phyloP scores from a whole-genome alignment of 2,113 vertebrate genomes.

The Struthidea cinerea region DNA sequence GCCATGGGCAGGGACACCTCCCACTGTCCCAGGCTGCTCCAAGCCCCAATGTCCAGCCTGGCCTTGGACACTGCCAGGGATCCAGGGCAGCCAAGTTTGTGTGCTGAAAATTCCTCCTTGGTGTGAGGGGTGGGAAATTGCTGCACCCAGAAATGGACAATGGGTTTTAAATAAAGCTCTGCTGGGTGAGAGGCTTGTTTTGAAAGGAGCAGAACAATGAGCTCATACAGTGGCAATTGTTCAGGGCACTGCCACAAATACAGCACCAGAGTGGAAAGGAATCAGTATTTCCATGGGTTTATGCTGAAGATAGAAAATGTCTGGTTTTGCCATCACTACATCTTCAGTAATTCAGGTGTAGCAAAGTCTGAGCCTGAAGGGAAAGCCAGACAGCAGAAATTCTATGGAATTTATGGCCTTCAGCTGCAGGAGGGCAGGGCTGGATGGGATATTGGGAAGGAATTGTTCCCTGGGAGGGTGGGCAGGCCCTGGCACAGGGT shows the following conservation, averaged over 20 bases:
- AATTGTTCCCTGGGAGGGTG: not conserved
- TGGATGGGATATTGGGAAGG: not conserved
- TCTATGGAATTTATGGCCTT: not conserved
- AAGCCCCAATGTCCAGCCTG: not conserved
- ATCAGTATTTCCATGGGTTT: not conserved
- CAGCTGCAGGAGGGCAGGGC: not conserved
- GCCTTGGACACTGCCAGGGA: not conserved
- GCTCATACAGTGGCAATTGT: rapidly evolving
- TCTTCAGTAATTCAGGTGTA: not conserved
- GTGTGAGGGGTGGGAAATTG: not conserved
- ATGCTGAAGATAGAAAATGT: not conserved
- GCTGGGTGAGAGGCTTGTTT: not conserved
- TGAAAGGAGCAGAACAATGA: not conserved
- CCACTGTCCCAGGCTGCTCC: not conserved
- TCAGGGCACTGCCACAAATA: not conserved
- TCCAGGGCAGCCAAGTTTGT: not conserved
- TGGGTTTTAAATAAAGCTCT: not conserved
- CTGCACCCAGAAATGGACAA: not conserved
- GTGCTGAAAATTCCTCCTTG: not conserved
- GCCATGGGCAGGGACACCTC: not conserved
- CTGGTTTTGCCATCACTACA: not conserved
- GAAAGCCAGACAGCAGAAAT: not conserved
- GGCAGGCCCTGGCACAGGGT: not conserved
- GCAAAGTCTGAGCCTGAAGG: not conserved
- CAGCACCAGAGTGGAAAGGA: not conserved